Evolutionary conservation across 2,797 vertebrate genomes (phyloP).

Genomic region (Helarctos malayanus): DNA sequence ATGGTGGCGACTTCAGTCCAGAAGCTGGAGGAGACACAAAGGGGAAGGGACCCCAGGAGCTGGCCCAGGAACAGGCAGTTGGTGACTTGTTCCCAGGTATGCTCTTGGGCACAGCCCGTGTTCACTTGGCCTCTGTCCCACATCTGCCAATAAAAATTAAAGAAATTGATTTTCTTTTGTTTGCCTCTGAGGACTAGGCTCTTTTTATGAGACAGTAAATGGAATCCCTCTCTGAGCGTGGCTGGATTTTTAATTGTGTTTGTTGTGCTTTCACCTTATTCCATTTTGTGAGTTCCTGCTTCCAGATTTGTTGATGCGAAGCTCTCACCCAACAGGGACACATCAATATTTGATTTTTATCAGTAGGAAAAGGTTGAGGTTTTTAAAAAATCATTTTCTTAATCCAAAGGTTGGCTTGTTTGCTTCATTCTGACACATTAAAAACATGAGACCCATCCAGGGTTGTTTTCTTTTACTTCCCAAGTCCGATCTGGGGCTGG

Average conservation of each 20-base stretch:
- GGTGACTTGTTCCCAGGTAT: not conserved
- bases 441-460: conserved; percentile 28
- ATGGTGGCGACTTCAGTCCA: not conserved
- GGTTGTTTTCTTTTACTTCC: not conserved
- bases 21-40: not conserved
- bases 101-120: not conserved
- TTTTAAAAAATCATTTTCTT: conserved; percentile 74
- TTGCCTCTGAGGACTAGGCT: conserved; percentile 88
- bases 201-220: conserved; percentile 89
- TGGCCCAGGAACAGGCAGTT: not conserved
- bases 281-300: conserved; percentile 88
- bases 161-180: conserved; percentile 91
- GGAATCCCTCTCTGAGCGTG: conserved; percentile 87
- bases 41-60: not conserved
- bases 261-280: conserved; percentile 87
- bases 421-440: conserved; percentile 70
- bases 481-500: not conserved
- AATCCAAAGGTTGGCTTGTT: conserved; percentile 72
- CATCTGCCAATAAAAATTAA: conserved; percentile 90
- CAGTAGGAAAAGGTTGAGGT: conserved; percentile 80
- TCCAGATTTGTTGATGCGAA: conserved; percentile 81
- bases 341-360: conserved; percentile 84
- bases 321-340: conserved; percentile 82
- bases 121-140: conserved; percentile 83
- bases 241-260: conserved; percentile 90